Evolutionary conservation across 2,888 invertebrate species (phyloP).

Genomic region (Pseudococcus longispinus): DNA sequence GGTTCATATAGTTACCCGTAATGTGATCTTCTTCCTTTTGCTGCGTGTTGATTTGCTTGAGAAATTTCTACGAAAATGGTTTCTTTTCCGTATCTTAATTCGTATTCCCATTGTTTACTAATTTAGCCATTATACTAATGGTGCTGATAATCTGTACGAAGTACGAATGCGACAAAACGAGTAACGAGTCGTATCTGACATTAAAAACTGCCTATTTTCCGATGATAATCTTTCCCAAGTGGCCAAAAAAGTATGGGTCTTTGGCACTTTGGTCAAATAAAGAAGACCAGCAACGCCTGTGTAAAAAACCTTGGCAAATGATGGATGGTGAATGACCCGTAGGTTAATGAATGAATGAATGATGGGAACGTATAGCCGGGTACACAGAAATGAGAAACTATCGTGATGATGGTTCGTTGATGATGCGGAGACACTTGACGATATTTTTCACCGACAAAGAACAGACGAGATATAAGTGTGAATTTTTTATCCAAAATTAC

Average conservation of each 20-base stretch:
- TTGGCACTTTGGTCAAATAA: background rate
- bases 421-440: constrained; percentile 33
- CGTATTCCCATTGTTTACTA: background rate
- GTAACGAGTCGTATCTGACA: background rate
- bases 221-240: background rate
- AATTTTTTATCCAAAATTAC: background rate
- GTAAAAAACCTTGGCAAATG: constrained; percentile 29
- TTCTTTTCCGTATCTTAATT: background rate
- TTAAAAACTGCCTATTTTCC: background rate
- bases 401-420: constrained; percentile 20
- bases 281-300: background rate
- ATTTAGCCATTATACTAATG: background rate
- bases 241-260: background rate
- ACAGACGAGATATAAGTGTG: background rate
- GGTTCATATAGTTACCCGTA: no score
- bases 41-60: background rate
- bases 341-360: constrained; percentile 39
- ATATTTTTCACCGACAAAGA: constrained; percentile 21
- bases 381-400: constrained; percentile 7
- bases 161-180: background rate
- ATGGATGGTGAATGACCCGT: constrained; percentile 43
- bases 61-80: background rate
- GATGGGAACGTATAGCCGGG: constrained; percentile 11
- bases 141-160: background rate
- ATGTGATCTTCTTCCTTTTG: background rate